A percentile compares a stretch with the other conserved stretches of the same genome.
phyloP scores from a whole-genome alignment of 2,113 vertebrate genomes.

The Azemiops feae region DNA sequence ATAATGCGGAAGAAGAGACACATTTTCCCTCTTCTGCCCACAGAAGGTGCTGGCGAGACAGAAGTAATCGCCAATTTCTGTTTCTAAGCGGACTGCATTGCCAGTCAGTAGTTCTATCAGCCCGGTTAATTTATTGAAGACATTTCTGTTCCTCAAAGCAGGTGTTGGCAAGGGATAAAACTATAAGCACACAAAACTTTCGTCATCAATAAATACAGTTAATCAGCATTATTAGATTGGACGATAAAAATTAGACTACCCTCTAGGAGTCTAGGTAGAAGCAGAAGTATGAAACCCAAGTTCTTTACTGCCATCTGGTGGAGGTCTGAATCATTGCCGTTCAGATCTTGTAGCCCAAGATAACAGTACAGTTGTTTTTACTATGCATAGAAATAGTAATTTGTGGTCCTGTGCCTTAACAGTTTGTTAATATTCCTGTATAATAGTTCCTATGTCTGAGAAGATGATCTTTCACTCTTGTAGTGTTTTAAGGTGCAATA shows the following conservation, averaged over 20 bases:
- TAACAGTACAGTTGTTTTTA: not conserved
- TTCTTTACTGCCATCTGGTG: not conserved
- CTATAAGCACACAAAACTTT: not conserved
- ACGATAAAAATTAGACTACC: not conserved
- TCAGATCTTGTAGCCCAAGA: not conserved
- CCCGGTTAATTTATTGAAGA: not conserved
- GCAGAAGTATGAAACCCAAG: not conserved
- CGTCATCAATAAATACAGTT: not conserved
- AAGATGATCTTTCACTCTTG: not conserved
- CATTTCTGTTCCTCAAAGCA: not conserved
- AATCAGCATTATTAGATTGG: not conserved
- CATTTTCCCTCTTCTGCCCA: not conserved
- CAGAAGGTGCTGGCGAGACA: not conserved
- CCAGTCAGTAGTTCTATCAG: not conserved
- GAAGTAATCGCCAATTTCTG: not conserved
- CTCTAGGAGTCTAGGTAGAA: not conserved
- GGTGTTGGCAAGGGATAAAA: not conserved
- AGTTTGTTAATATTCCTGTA: not conserved
- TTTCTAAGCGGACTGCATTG: not conserved
- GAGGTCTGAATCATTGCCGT: not conserved
- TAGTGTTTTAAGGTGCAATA: not conserved
- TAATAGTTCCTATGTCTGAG: not conserved
- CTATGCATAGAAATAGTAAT: not conserved
- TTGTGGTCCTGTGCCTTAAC: not conserved
- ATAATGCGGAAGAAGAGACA: not conserved